A percentile compares a stretch with the other conserved stretches of the same genome.
Conservation (phyloP, 2,797 vertebrate species). For the Poeciliopsis turneri region DNA sequence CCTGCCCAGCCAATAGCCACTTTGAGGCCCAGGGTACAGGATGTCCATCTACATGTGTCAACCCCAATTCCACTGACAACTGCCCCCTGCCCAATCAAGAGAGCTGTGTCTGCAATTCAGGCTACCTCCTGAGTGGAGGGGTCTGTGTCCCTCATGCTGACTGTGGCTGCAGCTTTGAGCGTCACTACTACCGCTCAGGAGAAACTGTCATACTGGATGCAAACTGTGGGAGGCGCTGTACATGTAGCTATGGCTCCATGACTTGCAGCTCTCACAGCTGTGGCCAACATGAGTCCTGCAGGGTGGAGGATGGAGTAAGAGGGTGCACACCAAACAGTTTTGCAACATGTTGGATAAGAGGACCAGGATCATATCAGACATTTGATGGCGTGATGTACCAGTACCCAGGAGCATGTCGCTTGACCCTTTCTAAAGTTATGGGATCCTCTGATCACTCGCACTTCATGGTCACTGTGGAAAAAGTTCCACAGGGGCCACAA, state of each 20-base stretch:
- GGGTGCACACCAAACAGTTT: slow-evolving; percentile 34
- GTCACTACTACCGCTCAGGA: slow-evolving; percentile 64
- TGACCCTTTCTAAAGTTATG: slow-evolving; percentile 65
- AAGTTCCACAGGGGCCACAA: slow-evolving; percentile 47
- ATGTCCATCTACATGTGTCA: slow-evolving; percentile 74
- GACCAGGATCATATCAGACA: slow-evolving; percentile 63
- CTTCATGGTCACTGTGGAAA: slow-evolving; percentile 64
- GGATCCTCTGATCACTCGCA: slow-evolving; percentile 35
- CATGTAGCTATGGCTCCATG: too few species aligned
- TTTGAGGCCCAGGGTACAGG: slow-evolving; percentile 66
- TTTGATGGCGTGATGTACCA: slow-evolving; percentile 73
- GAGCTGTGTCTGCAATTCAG: slow-evolving; percentile 72
- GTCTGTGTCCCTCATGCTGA: slow-evolving; percentile 58
- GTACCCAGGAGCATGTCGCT: slow-evolving; percentile 73
- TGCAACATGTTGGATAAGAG: slow-evolving; percentile 64
- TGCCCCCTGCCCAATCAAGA: slow-evolving; percentile 66
- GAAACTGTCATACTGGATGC: slow-evolving; percentile 53
- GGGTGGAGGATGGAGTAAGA: too few species aligned
- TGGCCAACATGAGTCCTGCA: too few species aligned
- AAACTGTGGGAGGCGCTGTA: too few species aligned
- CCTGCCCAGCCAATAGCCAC: slow-evolving; percentile 73
- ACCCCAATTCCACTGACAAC: slow-evolving; percentile 50
- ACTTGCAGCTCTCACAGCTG: too few species aligned
- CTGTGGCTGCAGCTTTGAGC: slow-evolving; percentile 77
- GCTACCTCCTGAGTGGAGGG: slow-evolving; percentile 69